A percentile compares a stretch with the other conserved stretches of the same genome.
Evolutionary conservation across 2,113 vertebrate genomes (phyloP).

Genomic region (Okapia johnstoni): DNA sequence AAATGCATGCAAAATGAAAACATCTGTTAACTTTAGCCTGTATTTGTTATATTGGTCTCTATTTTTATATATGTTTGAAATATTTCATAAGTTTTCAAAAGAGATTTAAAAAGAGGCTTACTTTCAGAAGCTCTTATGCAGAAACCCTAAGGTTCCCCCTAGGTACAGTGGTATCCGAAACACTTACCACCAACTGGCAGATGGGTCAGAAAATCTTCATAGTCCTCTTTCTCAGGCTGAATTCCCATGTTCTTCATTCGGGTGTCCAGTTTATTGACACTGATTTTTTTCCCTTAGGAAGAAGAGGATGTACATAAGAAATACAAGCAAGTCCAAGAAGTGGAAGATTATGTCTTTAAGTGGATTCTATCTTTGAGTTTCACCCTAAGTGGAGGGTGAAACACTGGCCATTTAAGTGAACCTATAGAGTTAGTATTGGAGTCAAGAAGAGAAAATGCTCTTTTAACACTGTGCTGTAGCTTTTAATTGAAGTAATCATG

Average conservation of each 20-base stretch:
- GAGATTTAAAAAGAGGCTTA: background rate
- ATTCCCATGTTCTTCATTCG: background rate
- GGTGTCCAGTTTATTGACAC: background rate
- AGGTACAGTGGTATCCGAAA: background rate
- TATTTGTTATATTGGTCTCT: background rate
- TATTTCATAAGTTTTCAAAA: conserved; percentile 3
- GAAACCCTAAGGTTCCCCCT: background rate
- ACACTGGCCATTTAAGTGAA: background rate
- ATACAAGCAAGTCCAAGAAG: background rate
- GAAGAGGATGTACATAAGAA: background rate
- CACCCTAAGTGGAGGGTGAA: background rate
- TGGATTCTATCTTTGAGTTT: background rate
- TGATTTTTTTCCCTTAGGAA: conserved; percentile 31
- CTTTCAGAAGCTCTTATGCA: background rate
- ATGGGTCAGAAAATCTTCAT: background rate
- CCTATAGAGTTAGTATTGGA: background rate
- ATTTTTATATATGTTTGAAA: background rate
- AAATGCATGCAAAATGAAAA: background rate
- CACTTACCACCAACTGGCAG: conserved; percentile 16
- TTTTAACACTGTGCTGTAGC: background rate
- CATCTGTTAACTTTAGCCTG: background rate
- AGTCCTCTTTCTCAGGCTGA: conserved; percentile 20
- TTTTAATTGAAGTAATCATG: background rate
- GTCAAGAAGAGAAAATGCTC: background rate
- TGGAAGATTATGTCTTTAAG: background rate